A percentile compares a stretch with the other conserved stretches of the same genome.
Conservation (phyloP, 2,113 vertebrate species). For the Condylura cristata region DNA sequence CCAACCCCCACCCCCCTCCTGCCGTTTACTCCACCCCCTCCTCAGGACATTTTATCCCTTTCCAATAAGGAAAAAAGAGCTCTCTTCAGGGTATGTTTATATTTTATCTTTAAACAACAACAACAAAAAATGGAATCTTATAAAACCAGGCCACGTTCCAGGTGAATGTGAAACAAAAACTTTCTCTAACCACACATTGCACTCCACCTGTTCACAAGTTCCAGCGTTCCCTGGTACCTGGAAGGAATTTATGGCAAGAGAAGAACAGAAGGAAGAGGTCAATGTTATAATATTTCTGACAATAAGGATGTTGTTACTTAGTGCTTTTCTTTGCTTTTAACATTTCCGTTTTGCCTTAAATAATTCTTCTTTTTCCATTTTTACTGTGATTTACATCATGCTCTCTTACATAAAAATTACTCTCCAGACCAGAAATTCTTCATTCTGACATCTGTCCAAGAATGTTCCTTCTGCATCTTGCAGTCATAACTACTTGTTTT, state of each 20-base stretch:
- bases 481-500: conserved; percentile 17
- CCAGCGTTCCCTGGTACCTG: neutral
- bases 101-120: conserved; percentile 19
- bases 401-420: conserved; percentile 51
- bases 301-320: neutral
- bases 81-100: neutral
- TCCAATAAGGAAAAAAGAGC: neutral
- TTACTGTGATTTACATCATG: neutral
- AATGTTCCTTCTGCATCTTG: conserved; percentile 37
- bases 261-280: neutral
- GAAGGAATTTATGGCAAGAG: neutral
- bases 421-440: conserved; percentile 57
- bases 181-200: neutral
- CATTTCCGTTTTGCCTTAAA: conserved; percentile 11
- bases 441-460: conserved; percentile 59
- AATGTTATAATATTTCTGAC: too few relatives aligned
- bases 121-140: neutral
- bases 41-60: neutral
- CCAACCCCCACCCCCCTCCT: neutral
- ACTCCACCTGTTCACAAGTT: too few relatives aligned
- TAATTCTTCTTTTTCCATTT: conserved; percentile 3
- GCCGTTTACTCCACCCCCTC: too few relatives aligned
- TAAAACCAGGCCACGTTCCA: neutral
- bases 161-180: neutral
- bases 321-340: conserved; percentile 4